Percentiles rank a stretch among this genome's conserved stretches.
phyloP scores from a whole-genome alignment of 2,113 vertebrate genomes.

The Stegastes partitus region DNA sequence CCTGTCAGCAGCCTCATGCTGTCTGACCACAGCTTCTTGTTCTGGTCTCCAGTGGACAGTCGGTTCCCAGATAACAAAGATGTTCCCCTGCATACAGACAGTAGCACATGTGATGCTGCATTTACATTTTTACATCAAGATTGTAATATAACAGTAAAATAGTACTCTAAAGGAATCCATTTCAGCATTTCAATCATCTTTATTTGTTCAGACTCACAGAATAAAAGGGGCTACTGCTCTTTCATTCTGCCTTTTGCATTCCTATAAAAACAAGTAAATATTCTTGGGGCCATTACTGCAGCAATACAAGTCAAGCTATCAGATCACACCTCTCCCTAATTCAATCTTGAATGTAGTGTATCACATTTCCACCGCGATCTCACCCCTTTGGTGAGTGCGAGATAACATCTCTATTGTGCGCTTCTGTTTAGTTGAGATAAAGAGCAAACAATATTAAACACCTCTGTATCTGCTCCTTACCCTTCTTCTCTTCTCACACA shows the following conservation, averaged over 20 bases:
- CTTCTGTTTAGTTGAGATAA: conserved; percentile 74
- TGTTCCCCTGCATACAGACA: background rate
- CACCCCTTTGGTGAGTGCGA: conserved; percentile 24
- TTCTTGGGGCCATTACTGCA: conserved; percentile 21
- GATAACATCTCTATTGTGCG: conserved; percentile 74
- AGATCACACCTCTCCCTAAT: conserved; percentile 64
- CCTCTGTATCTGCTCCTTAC: conserved; percentile 51
- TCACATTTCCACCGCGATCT: conserved; percentile 58
- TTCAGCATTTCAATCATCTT: background rate
- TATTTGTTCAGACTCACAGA: background rate
- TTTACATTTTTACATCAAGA: no score
- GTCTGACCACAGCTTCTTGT: conserved; percentile 8
- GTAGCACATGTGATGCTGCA: no score
- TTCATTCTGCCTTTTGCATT: background rate
- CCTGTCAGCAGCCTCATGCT: conserved; percentile 22
- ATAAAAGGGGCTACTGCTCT: background rate
- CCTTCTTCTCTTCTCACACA: conserved; percentile 27
- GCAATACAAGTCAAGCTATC: conserved; percentile 54
- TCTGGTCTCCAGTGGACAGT: conserved; percentile 8
- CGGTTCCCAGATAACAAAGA: background rate
- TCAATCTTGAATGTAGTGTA: conserved; percentile 74
- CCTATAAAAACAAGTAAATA: conserved; percentile 31
- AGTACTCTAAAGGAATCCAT: background rate
- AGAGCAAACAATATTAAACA: conserved; percentile 78
- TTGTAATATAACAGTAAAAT: background rate